Conservation (phyloP, 2,113 vertebrate genomes). For the Macaca fascicularis region DNA sequence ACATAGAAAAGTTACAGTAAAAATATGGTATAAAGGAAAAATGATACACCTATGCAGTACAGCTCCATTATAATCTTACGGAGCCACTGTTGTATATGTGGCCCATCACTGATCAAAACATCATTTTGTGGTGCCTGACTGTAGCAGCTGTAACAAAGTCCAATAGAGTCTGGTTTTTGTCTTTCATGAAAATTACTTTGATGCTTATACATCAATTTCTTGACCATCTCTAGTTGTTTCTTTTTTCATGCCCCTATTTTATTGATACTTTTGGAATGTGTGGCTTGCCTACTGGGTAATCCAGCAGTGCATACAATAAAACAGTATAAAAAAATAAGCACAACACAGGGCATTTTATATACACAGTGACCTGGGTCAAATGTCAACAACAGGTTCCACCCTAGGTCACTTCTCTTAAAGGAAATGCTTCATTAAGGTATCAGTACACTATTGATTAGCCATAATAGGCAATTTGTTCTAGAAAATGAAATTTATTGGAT, state of each 20-base stretch:
- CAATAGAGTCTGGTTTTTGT: neutral
- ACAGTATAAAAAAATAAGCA: neutral
- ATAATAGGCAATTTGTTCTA: neutral
- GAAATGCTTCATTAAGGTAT: neutral
- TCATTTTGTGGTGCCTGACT: neutral
- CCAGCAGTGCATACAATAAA: neutral
- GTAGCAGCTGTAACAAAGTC: neutral
- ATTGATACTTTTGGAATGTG: neutral
- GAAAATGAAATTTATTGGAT: slow-evolving; percentile 4
- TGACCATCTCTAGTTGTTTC: neutral
- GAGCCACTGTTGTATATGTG: neutral
- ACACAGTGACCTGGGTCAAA: neutral
- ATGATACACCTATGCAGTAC: neutral
- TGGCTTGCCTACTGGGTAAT: neutral
- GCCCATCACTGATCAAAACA: neutral
- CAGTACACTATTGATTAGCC: neutral
- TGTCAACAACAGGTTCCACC: neutral
- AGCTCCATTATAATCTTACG: neutral
- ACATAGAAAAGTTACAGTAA: neutral
- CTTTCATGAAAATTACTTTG: neutral
- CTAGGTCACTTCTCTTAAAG: neutral
- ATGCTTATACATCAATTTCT: neutral
- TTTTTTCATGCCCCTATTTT: neutral
- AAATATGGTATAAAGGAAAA: neutral
- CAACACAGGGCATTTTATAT: neutral